phyloP scores from a whole-genome alignment of 2,888 invertebrate genomes.

The Orgyia antiqua region DNA sequence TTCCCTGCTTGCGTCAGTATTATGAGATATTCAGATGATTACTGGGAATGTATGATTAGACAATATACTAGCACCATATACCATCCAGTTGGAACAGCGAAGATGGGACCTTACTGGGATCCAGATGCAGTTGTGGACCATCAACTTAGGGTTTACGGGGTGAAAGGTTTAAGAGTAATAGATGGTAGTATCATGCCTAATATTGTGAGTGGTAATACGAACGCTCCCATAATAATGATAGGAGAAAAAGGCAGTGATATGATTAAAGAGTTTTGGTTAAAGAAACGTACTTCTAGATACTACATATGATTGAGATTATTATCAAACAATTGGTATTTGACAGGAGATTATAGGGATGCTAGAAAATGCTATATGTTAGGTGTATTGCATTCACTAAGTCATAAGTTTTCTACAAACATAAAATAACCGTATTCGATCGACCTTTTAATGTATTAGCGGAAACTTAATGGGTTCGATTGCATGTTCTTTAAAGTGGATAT shows the following conservation, averaged over 20 bases:
- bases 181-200: conserved; percentile 94
- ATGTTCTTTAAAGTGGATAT: too few species aligned
- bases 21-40: conserved; percentile 83
- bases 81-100: conserved; percentile 91
- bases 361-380: too few species aligned
- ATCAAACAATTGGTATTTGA: too few species aligned
- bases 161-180: conserved; percentile 87
- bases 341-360: too few species aligned
- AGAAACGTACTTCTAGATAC: conserved; percentile 69
- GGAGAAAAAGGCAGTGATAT: conserved; percentile 93
- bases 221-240: conserved; percentile 93
- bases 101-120: conserved; percentile 94
- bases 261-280: conserved; percentile 90
- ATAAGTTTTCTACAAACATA: too few species aligned
- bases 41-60: conserved; percentile 93
- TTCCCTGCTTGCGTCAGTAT: conserved; percentile 88
- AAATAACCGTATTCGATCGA: too few species aligned
- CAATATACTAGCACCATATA: conserved; percentile 91
- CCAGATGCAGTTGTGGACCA: conserved; percentile 90
- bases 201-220: conserved; percentile 90
- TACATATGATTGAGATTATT: conserved; percentile 37
- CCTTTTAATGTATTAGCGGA: too few species aligned
- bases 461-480: too few species aligned
- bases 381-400: too few species aligned
- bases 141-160: conserved; percentile 87